Base-by-base conservation (phyloP, 2,888 invertebrate genomes). In the Myopa testacea region DNA sequence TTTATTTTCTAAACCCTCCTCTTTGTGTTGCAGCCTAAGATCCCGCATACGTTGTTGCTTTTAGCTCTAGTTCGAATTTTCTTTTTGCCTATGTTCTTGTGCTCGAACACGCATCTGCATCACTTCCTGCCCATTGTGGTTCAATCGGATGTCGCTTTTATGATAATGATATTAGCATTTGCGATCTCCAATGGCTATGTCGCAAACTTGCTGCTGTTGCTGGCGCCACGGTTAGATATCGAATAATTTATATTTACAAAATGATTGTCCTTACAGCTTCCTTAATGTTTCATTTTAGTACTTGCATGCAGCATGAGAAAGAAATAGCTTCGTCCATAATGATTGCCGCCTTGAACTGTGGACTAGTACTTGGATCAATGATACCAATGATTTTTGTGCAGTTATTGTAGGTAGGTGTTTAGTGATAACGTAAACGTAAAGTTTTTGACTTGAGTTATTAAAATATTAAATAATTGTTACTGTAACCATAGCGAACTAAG, bases 131-230 rank as follows among this genome's bases (percentile, higher is more conserved):
- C 95, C 1, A 94, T 96, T 10, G 87, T 96, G 62, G 94, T 98
- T 86, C 90, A 92, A 45, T 93, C 93, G 85, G 98, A 98, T 89
- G 91, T 92, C 84, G 92, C 93, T 85, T 96, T 95, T 86, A 94
- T 96, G 80, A 86, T 93, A 67, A 92, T 98, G 84, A 94, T 96
- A 86, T 90, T 94, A 8, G 82, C 93, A 3, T 96, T 97, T 90
- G 94, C 95, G 0, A 89, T 97, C 81, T 93, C 94, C 79, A 98
- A 98, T 87, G 98, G 98, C 12, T 98, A 98, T 88, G 90, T 98
- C 52, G 95, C 96, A 60, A 97, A 97, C 84, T 93, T 97, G 77
- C 91, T 93, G 68, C 94, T 98, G 89, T 94, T 97, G 81, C 93
- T 94, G 87, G 94, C 95, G 40, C 96, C 98, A 10, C 94, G 93